Percentiles rank a stretch among this genome's conserved stretches.
phyloP scores from a whole-genome alignment of 2,888 invertebrate genomes.

The Drosophila nr. perissopoda region DNA sequence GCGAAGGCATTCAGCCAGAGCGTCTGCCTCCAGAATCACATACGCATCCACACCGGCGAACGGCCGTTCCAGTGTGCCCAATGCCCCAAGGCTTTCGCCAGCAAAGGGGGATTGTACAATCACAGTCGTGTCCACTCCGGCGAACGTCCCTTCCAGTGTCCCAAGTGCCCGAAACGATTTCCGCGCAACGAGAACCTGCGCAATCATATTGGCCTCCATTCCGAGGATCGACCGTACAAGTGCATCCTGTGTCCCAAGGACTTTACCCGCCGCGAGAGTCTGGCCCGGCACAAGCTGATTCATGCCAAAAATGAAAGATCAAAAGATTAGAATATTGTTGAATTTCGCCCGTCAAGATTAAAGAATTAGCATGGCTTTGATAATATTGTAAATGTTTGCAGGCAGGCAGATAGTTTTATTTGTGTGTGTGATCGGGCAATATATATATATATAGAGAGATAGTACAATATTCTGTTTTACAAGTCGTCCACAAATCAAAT shows the following conservation, averaged over 20 bases:
- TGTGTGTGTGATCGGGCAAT: slow-evolving; percentile 3
- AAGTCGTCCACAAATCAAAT: slow-evolving; percentile 37
- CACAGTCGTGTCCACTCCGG: slow-evolving; percentile 2
- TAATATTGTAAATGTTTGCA: background rate
- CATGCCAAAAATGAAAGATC: background rate
- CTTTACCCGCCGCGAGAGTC: slow-evolving; percentile 4
- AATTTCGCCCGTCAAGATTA: background rate
- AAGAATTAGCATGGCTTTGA: background rate
- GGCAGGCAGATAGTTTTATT: background rate
- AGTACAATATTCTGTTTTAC: slow-evolving; percentile 44
- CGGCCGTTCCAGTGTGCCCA: slow-evolving; percentile 8
- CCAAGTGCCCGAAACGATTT: slow-evolving; percentile 10
- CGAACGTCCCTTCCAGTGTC: slow-evolving; percentile 7
- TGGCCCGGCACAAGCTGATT: background rate
- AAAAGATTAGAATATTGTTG: background rate
- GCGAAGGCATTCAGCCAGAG: slow-evolving; percentile 1
- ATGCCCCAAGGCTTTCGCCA: slow-evolving; percentile 3
- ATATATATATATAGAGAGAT: slow-evolving; percentile 5
- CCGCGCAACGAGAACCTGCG: slow-evolving; percentile 8
- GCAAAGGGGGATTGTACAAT: background rate
- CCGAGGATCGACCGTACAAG: slow-evolving; percentile 1
- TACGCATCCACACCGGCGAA: slow-evolving; percentile 10
- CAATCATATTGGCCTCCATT: slow-evolving; percentile 1
- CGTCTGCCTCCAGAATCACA: slow-evolving; percentile 2
- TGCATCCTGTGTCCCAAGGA: background rate